These are phyloP conservation scores for Holotrichia oblita DNA, from an alignment of 1,140 invertebrate species.

Conservation along the genomic window DNA sequence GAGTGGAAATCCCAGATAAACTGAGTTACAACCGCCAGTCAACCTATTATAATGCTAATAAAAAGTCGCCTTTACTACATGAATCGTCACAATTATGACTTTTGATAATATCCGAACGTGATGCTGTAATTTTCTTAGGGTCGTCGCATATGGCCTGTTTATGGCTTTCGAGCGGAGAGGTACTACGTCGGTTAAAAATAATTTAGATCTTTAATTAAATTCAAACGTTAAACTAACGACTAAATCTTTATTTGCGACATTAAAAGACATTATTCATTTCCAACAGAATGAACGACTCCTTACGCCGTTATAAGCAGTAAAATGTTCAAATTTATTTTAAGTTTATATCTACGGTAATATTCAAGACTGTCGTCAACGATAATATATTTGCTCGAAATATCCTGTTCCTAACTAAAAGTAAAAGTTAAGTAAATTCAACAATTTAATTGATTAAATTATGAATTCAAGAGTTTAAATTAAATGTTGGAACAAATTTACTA, in stretches of 20 bases:
- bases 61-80: slow-evolving; percentile 29
- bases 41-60: slow-evolving; percentile 34
- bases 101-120: slow-evolving; percentile 31
- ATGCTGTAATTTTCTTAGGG: slow-evolving; percentile 32
- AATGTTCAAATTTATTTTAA: background rate
- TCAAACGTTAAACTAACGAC: background rate
- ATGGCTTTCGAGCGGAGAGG: slow-evolving; percentile 2
- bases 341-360: background rate
- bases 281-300: background rate
- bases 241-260: slow-evolving; percentile 17
- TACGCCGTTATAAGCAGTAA: background rate
- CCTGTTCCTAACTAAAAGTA: background rate
- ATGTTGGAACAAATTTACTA: too few species aligned
- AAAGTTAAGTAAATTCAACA: too few species aligned
- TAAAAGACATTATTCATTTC: slow-evolving; percentile 1
- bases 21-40: slow-evolving; percentile 37
- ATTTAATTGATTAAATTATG: too few species aligned
- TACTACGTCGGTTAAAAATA: background rate
- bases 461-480: too few species aligned
- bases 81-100: slow-evolving; percentile 31
- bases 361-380: background rate
- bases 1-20: slow-evolving; percentile 42
- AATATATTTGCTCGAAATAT: slow-evolving; percentile 1
- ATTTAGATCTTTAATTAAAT: slow-evolving; percentile 21
- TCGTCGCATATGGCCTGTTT: slow-evolving; percentile 30